Evolutionary conservation across 2,113 vertebrate genomes (phyloP).

Genomic region (Serilophus lunatus): DNA sequence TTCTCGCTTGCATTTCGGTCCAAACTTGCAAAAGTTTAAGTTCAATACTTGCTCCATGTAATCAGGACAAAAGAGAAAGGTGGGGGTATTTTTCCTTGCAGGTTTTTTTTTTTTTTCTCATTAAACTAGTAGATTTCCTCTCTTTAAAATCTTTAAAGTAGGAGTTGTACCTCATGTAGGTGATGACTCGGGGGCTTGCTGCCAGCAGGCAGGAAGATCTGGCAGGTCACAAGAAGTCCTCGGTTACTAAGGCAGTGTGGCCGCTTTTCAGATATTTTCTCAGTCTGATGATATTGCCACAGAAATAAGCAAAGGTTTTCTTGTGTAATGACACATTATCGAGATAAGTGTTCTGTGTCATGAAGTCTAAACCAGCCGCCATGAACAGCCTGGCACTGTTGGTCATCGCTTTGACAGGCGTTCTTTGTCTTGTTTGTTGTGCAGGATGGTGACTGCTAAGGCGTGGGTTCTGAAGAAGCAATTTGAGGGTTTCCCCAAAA

Average conservation of each 20-base stretch:
- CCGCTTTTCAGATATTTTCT: background rate
- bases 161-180: background rate
- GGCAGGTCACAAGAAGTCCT: background rate
- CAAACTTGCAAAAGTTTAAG: background rate
- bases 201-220: background rate
- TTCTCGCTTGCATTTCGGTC: background rate
- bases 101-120: background rate
- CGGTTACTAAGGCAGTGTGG: background rate
- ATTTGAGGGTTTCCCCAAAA: constrained; percentile 81
- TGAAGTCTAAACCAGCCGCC: background rate
- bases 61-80: background rate
- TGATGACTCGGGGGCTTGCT: background rate
- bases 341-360: background rate
- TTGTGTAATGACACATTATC: background rate
- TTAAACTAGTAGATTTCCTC: background rate
- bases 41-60: background rate
- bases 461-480: constrained; percentile 80
- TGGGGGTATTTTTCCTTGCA: background rate
- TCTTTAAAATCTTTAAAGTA: background rate
- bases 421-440: background rate
- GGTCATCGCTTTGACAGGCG: accelerated
- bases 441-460: constrained; percentile 77
- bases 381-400: accelerated
- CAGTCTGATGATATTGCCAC: accelerated
- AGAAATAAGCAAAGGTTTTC: background rate